Evolutionary conservation across 2,888 invertebrate genomes (phyloP).

Genomic region (Ariolimax columbianus): DNA sequence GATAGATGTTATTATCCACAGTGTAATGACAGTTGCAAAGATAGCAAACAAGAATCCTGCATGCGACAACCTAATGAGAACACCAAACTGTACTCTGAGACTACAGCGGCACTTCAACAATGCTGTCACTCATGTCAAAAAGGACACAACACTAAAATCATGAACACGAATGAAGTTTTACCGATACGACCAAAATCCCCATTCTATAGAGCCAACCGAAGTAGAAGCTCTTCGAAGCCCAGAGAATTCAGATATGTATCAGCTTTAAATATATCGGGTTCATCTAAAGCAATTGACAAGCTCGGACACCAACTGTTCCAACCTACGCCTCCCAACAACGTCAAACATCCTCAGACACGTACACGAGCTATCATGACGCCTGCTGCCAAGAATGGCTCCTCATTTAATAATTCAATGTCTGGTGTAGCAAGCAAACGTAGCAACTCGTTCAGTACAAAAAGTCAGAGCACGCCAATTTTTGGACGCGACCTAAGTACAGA

Average conservation of each 20-base stretch:
- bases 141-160: conserved; percentile 64
- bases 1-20: conserved; percentile 63
- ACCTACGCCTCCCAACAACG: conserved; percentile 56
- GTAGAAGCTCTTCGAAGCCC: conserved; percentile 61
- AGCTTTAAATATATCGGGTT: conserved; percentile 55
- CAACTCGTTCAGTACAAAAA: background rate
- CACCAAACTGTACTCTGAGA: conserved; percentile 26
- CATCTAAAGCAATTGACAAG: conserved; percentile 64
- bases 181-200: conserved; percentile 66
- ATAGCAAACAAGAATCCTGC: conserved; percentile 67
- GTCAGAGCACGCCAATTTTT: background rate
- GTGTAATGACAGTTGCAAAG: conserved; percentile 66
- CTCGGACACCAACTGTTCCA: conserved; percentile 64
- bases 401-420: conserved; percentile 67
- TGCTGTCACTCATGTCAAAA: conserved; percentile 64
- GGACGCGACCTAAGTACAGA: background rate
- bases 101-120: conserved; percentile 57
- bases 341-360: conserved; percentile 57
- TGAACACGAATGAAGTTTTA: conserved; percentile 68
- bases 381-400: conserved; percentile 70
- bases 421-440: conserved; percentile 49
- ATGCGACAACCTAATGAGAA: conserved; percentile 61
- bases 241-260: conserved; percentile 63
- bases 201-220: conserved; percentile 64
- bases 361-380: conserved; percentile 62